These are phyloP conservation scores for Diachasma alloeum DNA, from an alignment of 1,140 invertebrate genomes.

Conservation along the genomic window DNA sequence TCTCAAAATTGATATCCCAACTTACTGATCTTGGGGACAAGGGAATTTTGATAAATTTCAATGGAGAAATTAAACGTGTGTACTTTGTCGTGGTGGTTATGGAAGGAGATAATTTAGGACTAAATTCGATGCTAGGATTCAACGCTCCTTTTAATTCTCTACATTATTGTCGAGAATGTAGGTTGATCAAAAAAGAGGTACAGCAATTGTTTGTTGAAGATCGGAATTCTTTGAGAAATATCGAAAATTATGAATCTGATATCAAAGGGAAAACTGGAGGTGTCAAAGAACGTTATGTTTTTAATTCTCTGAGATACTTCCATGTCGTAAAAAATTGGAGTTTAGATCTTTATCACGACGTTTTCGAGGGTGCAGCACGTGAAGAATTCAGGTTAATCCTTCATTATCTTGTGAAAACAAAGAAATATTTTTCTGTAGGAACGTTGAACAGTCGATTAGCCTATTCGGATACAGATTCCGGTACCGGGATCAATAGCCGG, in stretches of 20 bases:
- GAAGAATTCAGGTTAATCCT: not conserved
- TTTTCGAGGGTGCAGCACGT: not conserved
- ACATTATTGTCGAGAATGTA: no score
- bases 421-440: not conserved
- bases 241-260: not conserved
- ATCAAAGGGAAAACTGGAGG: not conserved
- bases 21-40: no score
- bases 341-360: not conserved
- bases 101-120: no score
- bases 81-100: no score
- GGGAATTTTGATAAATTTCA: no score
- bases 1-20: no score
- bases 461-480: not conserved
- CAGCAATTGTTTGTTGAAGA: no score
- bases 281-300: not conserved
- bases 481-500: not conserved
- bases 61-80: no score
- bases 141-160: no score
- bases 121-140: no score
- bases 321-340: not conserved
- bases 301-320: not conserved
- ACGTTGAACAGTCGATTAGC: not conserved
- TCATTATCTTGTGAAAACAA: not conserved
- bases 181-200: no score
- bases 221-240: not conserved